phyloP scores from a whole-genome alignment of 2,888 invertebrate species.

The Morpho helenor region DNA sequence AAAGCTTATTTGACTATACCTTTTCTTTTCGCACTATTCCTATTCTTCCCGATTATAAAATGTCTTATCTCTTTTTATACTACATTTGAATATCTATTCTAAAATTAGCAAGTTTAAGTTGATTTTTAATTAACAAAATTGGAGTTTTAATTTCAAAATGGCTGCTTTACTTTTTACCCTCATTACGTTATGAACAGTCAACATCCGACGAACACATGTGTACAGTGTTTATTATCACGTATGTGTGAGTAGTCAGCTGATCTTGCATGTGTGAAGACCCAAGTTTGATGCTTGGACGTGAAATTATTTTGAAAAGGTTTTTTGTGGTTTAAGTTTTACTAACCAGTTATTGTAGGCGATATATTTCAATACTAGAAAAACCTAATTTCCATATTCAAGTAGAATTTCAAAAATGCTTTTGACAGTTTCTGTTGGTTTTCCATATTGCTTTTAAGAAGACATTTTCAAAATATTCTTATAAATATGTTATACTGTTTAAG shows the following conservation, averaged over 20 bases:
- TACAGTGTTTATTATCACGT: constrained; percentile 39
- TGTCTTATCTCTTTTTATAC: neutral
- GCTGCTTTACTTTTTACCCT: constrained; percentile 64
- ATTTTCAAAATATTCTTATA: too few relatives aligned
- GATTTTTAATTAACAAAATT: constrained; percentile 8
- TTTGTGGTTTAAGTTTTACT: too few relatives aligned
- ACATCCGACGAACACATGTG: constrained; percentile 50
- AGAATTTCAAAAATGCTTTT: too few relatives aligned
- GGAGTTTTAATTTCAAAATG: constrained; percentile 21
- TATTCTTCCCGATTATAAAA: neutral
- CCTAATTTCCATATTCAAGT: too few relatives aligned
- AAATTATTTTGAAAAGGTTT: constrained; percentile 8
- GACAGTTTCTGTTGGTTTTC: too few relatives aligned
- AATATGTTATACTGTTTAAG: too few relatives aligned
- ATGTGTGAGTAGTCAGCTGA: constrained; percentile 68
- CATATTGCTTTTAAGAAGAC: too few relatives aligned
- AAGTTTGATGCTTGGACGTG: constrained; percentile 19
- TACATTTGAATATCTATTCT: neutral
- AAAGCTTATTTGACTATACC: constrained; percentile 28
- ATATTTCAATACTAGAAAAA: too few relatives aligned
- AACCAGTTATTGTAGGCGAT: too few relatives aligned
- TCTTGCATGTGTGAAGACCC: constrained; percentile 31
- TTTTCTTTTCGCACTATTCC: constrained; percentile 47
- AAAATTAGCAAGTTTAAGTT: neutral
- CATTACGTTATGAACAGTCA: constrained; percentile 60